A percentile compares a stretch with the other conserved stretches of the same genome.
phyloP scores from a whole-genome alignment of 2,797 vertebrate species.

The Borostomias antarcticus region DNA sequence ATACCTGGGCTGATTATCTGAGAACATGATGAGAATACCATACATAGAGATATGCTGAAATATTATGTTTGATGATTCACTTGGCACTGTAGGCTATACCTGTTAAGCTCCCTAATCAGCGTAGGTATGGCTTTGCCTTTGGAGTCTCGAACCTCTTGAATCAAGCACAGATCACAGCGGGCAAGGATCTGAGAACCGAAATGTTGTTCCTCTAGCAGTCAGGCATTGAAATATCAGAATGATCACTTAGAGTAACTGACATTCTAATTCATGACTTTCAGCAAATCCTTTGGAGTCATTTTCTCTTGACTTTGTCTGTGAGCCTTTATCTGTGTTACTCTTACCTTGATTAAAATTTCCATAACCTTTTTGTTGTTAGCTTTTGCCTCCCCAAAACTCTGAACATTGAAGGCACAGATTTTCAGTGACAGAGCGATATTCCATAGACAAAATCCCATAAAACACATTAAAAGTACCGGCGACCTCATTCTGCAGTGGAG shows the following conservation, averaged over 20 bases:
- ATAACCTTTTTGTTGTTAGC: constrained; percentile 78
- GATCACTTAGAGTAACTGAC: not conserved
- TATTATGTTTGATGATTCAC: too few relatives aligned
- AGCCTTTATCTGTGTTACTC: too few relatives aligned
- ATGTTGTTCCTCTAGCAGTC: not conserved
- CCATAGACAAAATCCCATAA: constrained; percentile 51
- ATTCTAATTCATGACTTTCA: not conserved
- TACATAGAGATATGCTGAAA: not conserved
- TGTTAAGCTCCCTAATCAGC: constrained; percentile 77
- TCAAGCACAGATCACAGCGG: constrained; percentile 80
- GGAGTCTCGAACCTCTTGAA: constrained; percentile 84
- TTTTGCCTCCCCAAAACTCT: constrained; percentile 83
- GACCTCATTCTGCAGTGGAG: constrained; percentile 62
- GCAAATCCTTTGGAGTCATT: not conserved
- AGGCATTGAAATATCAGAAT: not conserved
- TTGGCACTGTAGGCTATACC: constrained; percentile 53
- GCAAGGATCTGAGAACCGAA: constrained; percentile 74
- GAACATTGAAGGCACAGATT: constrained; percentile 83
- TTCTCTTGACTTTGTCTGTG: too few relatives aligned
- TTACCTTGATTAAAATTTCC: constrained; percentile 78
- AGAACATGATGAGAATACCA: not conserved
- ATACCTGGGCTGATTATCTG: too few relatives aligned
- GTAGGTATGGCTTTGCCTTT: constrained; percentile 73
- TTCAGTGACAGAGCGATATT: constrained; percentile 65
- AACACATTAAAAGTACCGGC: constrained; percentile 51